Evolutionary conservation across 2,113 vertebrate genomes (phyloP).

Genomic region (Polyodon spathula): DNA sequence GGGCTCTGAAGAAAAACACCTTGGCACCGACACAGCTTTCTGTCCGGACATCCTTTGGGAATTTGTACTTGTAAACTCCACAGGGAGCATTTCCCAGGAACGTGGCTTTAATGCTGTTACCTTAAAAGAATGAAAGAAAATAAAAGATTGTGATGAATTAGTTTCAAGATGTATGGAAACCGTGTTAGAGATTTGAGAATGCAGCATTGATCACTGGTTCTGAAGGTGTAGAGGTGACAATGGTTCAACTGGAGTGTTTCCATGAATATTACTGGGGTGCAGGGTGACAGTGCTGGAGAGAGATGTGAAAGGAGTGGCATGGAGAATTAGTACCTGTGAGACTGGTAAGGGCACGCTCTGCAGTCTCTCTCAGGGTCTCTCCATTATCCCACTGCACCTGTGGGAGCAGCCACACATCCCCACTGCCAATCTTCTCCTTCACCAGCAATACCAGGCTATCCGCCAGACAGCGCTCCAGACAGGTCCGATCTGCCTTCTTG

Average conservation of each 20-base stretch:
- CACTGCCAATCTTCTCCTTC: constrained; percentile 64
- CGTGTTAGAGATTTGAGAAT: background rate
- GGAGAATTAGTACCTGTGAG: constrained; percentile 57
- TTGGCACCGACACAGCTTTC: constrained; percentile 67
- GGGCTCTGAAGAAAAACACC: constrained; percentile 95
- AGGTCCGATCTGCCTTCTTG: constrained; percentile 51
- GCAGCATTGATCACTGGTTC: background rate
- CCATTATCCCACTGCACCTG: constrained; percentile 77
- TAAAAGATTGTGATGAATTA: background rate
- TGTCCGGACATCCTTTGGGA: constrained; percentile 62
- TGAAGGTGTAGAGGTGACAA: background rate
- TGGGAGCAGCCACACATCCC: constrained; percentile 80
- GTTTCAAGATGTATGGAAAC: background rate
- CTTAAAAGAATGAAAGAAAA: constrained; percentile 41
- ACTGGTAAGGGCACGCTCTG: constrained; percentile 61
- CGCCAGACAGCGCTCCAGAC: constrained; percentile 64
- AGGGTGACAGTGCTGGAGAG: background rate
- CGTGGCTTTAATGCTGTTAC: constrained; percentile 59
- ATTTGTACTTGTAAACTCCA: constrained; percentile 90
- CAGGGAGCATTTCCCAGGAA: constrained; percentile 85
- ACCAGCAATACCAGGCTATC: constrained; percentile 72
- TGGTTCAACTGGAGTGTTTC: too few species aligned
- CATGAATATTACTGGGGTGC: too few species aligned
- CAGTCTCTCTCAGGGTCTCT: constrained; percentile 77
- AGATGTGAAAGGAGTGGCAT: background rate